Evolutionary conservation across 2,888 invertebrate species (phyloP).

Genomic region (Drosophila borborema): DNA sequence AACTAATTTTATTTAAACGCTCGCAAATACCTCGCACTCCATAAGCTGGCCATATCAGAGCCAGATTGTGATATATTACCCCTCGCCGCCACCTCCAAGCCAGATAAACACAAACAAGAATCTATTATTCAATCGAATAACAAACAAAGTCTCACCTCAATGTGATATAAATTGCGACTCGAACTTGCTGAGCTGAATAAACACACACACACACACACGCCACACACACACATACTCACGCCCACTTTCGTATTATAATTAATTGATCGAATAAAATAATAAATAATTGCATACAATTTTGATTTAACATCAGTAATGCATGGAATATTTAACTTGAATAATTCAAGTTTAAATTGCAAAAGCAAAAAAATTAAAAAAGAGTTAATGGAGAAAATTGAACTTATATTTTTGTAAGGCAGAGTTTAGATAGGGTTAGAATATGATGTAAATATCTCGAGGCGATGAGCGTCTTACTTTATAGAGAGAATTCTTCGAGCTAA

Average conservation of each 20-base stretch:
- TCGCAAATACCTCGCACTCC: slow-evolving; percentile 31
- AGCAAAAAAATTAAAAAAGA: not conserved
- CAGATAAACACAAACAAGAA: slow-evolving; percentile 43
- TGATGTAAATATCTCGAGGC: too few species aligned
- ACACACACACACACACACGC: slow-evolving; percentile 1
- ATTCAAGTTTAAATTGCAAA: not conserved
- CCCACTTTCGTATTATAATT: slow-evolving; percentile 6
- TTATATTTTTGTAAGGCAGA: not conserved
- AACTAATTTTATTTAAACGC: slow-evolving; percentile 47
- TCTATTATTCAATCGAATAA: slow-evolving; percentile 28
- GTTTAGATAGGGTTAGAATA: not conserved
- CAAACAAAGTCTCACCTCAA: slow-evolving; percentile 32
- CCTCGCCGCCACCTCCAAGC: not conserved
- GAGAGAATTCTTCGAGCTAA: too few species aligned
- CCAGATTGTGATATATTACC: slow-evolving; percentile 52
- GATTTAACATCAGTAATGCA: not conserved
- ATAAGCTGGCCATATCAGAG: slow-evolving; percentile 46
- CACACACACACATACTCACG: too few species aligned
- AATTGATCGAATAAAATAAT: slow-evolving; percentile 17
- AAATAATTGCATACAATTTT: slow-evolving; percentile 1
- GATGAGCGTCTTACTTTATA: too few species aligned
- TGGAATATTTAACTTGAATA: not conserved
- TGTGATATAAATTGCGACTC: slow-evolving; percentile 37
- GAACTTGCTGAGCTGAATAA: slow-evolving; percentile 21
- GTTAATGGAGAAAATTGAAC: not conserved